Base-by-base conservation (phyloP, 2,888 invertebrate species). In the Papilio demoleus region DNA sequence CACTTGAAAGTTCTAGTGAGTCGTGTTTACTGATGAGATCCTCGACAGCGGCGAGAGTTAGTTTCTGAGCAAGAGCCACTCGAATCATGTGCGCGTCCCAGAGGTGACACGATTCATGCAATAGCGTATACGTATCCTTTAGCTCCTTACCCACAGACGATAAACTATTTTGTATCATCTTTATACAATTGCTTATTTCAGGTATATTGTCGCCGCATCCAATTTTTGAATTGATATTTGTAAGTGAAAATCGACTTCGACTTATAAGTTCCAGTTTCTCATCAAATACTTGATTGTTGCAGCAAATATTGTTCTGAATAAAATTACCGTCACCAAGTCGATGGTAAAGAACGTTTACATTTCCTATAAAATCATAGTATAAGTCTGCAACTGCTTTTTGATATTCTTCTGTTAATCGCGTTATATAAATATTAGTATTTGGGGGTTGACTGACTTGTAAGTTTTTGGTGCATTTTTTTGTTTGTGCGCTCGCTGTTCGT, bases 71-170 rank as follows among this genome's bases (percentile, higher is more conserved):
- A 17, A 85, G 79, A 66, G 83, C 86, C 27, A 83, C 78, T 14
- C 91, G 86, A 64, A 86, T 66, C 71, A 88, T 85, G 74, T 90
- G 91, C 68, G 82, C 77, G 72, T 89, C 87, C 84, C 87, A 90
- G 19, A 91, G 79, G 77, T 88, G 87, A 24, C 84, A 83, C 1
- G 88, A 85, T 58, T 88, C 81, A 62, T 86, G 79, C 67, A 92
- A 77, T 68, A 89, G 75, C 34, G 70, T 72, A 71, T 81, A 88
- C 0, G 86, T 88, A 70, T 85, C 81, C 50, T 81, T 82, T n/a
- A 91, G 80, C 66, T 80, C 74, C 34, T 86, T 82, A 24, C 86
- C 86, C 63, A 91, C 76, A 0, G 81, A 76, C 19, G 40, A 68
- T 34, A 90, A 74, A 76, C 85, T 87, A 71, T 82, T 83, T 66